Conservation (phyloP, 2,888 invertebrate species). For the Emesis castigata region DNA sequence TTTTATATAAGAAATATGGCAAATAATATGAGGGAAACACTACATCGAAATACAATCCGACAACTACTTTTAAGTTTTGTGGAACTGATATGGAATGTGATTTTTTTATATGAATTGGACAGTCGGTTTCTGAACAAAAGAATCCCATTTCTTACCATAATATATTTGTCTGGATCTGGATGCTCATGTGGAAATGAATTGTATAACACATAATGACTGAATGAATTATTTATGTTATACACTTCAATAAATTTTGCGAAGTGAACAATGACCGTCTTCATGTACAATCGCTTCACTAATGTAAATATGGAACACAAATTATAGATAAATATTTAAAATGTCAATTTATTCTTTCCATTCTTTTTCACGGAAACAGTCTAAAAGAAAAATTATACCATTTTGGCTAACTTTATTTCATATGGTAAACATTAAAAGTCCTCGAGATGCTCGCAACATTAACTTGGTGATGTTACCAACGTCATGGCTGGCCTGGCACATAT, state of each 20-base stretch:
- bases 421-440: not conserved
- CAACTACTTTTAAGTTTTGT: not conserved
- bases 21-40: too few species aligned
- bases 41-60: not conserved
- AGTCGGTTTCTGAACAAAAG: not conserved
- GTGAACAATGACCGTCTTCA: not conserved
- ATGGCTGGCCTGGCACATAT: constrained; percentile 50
- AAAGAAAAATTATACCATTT: not conserved
- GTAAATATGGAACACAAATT: too few species aligned
- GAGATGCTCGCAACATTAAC: constrained; percentile 15
- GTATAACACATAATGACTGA: not conserved
- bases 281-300: not conserved
- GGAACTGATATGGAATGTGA: not conserved
- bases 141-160: too few species aligned
- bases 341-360: not conserved
- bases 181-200: not conserved
- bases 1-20: too few species aligned
- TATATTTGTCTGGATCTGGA: too few species aligned
- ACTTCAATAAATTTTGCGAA: not conserved
- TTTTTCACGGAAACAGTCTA: not conserved
- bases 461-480: constrained; percentile 64
- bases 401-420: not conserved
- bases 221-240: not conserved
- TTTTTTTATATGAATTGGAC: not conserved
- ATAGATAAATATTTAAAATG: not conserved